Conservation (phyloP, 92 coral and sea anemone genomes). For the Porites lobata region DNA sequence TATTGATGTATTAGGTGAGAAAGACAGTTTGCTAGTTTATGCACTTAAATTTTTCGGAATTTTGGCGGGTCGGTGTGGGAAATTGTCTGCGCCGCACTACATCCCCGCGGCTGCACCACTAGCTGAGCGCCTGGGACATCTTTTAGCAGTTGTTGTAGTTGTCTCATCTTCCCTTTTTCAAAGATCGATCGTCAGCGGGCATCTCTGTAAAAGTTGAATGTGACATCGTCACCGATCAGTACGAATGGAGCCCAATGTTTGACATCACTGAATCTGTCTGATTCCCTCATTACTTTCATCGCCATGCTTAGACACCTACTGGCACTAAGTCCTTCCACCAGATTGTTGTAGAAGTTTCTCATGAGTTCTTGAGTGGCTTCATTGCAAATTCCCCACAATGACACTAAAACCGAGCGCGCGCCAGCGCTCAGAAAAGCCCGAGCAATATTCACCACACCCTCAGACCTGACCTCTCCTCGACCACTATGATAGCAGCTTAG, state of each 20-base stretch:
- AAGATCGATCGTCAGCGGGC: not conserved
- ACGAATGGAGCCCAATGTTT: constrained; percentile 17
- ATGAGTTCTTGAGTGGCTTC: constrained; percentile 22
- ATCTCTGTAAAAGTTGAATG: not conserved
- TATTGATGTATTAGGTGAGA: too few relatives aligned
- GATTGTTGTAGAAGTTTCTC: constrained; percentile 4
- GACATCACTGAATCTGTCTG: not conserved
- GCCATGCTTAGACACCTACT: not conserved
- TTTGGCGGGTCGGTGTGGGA: too few relatives aligned
- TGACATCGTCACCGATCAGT: constrained; percentile 23
- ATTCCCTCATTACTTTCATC: constrained; percentile 19
- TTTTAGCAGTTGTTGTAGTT: too few relatives aligned
- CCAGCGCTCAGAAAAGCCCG: constrained; percentile 12
- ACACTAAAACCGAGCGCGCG: constrained; percentile 3
- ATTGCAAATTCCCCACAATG: constrained; percentile 16
- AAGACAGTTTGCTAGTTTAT: too few relatives aligned
- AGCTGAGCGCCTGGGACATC: too few relatives aligned
- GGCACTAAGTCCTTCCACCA: not conserved
- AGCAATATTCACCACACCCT: constrained; percentile 13
- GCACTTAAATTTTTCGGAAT: too few relatives aligned
- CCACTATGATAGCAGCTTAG: constrained; percentile 27
- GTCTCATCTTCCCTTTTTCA: not conserved
- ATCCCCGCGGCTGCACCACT: too few relatives aligned
- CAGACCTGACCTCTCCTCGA: constrained; percentile 14
- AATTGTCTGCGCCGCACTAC: too few relatives aligned